Base-by-base conservation (phyloP, 2,113 vertebrate genomes). In the Dicerorhinus sumatrensis region DNA sequence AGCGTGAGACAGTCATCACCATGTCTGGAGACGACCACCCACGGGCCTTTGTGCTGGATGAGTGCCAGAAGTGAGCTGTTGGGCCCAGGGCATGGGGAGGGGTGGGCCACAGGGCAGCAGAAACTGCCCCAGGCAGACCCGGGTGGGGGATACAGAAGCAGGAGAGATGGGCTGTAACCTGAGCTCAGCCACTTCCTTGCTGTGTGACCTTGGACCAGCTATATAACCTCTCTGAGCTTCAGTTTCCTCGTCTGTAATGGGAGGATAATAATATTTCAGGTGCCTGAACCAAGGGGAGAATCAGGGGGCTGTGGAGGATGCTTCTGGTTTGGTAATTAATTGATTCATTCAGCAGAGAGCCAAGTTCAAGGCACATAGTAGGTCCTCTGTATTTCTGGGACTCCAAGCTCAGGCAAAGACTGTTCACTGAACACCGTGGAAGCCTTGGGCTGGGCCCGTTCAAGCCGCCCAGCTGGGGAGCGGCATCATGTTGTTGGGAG, bases 21-120 rank as follows among this genome's bases (percentile, higher is more conserved):
- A 99, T 99, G 99, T 99, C 99, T 0, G 99, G 99, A 69, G 99
- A 99, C 0, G 99, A 99, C 97, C 99, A 99, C 97, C 99, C 99
- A 3, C 98, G 99, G 39, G 99, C 99, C 95, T 99, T 99, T 2
- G 99, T 99, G 97, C 97, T 99, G 98, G 99, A 99, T 0, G 99
- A 99, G 98, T 99, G 99, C 98, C 99, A 99, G 98, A 99, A 99
- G 99, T 99, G 98, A 99, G 99, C 97, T 14, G 14, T 82, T 13
- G 25, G 88, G 48, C 69, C 62, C 17, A n/a, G 11, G 25, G 54
- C 29, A 13, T 4, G n/a, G 51, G 79, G 39, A 13, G 1, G 7
- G 0, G 9, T 76, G 18, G 42, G 42, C 51, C 7, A 3, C n/a
- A 17, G 60, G 36, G 72, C 1, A 42, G 51, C 8, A 67, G 81